These are phyloP conservation scores for Enteromius paludinosus DNA, from an alignment of 2,797 vertebrate genomes.

Conservation along the genomic window DNA sequence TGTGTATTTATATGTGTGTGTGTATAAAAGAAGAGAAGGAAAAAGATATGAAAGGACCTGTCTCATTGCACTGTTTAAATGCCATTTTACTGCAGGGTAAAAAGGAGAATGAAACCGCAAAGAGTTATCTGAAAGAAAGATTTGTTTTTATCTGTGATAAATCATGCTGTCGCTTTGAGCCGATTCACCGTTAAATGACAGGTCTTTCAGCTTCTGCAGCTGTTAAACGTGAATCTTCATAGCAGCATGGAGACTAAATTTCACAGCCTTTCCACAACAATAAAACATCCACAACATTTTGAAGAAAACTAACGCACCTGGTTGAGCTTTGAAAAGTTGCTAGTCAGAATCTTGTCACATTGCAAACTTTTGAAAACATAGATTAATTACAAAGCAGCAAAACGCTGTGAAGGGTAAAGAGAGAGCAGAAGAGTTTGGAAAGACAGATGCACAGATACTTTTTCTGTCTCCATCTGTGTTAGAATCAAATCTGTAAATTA, in stretches of 20 bases:
- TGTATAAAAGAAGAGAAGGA: not conserved
- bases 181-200: conserved; percentile 28
- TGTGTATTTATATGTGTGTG: not conserved
- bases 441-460: conserved; percentile 16
- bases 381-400: conserved; percentile 8
- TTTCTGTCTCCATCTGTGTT: conserved; percentile 32
- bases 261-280: conserved; percentile 21
- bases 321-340: conserved; percentile 9
- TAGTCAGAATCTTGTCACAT: conserved; percentile 12
- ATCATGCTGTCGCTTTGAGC: conserved; percentile 42
- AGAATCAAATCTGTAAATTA: conserved; percentile 32
- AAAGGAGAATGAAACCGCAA: conserved; percentile 20
- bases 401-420: not conserved
- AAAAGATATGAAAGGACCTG: conserved; percentile 18
- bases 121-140: conserved; percentile 26
- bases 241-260: not conserved
- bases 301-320: conserved; percentile 21
- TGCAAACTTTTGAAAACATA: conserved; percentile 27
- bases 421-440: not conserved
- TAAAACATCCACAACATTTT: conserved; percentile 11
- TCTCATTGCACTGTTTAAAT: conserved; percentile 36
- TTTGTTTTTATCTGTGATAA: conserved; percentile 41
- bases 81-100: conserved; percentile 29
- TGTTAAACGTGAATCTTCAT: conserved; percentile 26
- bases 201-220: conserved; percentile 28